Evolutionary conservation across 2,888 invertebrate species (phyloP), one percentile per base, ranked within the genome.

Genomic region (Falcaria lacertinaria): DNA sequence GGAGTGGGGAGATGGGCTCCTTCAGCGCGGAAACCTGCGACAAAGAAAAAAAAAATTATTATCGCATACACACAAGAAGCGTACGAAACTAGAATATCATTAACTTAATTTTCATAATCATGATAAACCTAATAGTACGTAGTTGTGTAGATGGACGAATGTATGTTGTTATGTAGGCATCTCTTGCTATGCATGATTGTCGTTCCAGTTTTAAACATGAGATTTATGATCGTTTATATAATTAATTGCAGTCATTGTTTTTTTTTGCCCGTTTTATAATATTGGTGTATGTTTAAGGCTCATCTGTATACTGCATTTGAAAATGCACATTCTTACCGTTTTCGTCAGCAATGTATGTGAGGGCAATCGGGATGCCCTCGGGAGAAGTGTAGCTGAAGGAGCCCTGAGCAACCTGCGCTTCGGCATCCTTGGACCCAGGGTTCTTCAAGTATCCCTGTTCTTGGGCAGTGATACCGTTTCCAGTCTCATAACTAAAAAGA

Each of bases 381-480:
- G 94, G 93, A 35, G 93, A 93, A 33, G 92, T 93, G 85, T 94
- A 95, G 22, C 90, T 88, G 76, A 90, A 93, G 16, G 91, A 91
- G 3, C 95, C 95, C 68, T 94, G 92, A 2, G 93, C 94, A 0
- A 92, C 91, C 60, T 94, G 90, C 0, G 91, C 91, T 60, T 92
- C 93, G 0, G 85, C 89, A 17, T 93, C 93, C 57, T 93, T 91
- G 14, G 87, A 77, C 2, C 94, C 94, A 22, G 91, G 84, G 67
- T 94, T 93, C 82, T 94, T 94, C 57, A 94, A 73, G 74, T 90
- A 94, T 7, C 94, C 94, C 49, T 90, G 89, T 66, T 95, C 94
- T 57, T 94, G 91, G 0, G 92, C 94, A 4, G 89, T 88, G 52
- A 94, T 95, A 11, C 94, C 94, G 64, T 95, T 94, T 22, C 92